Evolutionary conservation across 2,113 vertebrate genomes (phyloP).

Genomic region (Nibea albiflora): DNA sequence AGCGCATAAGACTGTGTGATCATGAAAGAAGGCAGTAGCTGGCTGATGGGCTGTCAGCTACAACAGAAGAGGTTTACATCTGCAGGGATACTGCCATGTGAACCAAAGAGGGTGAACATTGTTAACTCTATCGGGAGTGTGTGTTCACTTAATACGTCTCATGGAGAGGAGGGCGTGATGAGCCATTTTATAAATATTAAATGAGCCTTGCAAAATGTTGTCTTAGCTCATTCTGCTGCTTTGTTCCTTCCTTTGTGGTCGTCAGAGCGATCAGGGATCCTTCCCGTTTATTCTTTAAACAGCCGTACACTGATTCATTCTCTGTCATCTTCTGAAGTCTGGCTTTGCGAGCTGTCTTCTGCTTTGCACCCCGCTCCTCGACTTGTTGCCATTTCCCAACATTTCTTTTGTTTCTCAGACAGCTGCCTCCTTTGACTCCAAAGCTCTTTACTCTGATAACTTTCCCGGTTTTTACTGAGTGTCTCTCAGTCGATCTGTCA

Average conservation of each 20-base stretch:
- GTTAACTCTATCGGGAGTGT: constrained; percentile 8
- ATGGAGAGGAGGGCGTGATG: constrained; percentile 11
- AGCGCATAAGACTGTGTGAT: background rate
- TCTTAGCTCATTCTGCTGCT: constrained; percentile 27
- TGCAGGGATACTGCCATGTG: background rate
- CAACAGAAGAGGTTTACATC: constrained; percentile 2
- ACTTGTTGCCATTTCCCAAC: constrained; percentile 41
- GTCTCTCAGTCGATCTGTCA: constrained; percentile 18
- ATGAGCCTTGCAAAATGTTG: constrained; percentile 46
- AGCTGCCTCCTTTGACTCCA: constrained; percentile 33
- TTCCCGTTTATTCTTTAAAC: constrained; percentile 39
- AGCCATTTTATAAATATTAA: constrained; percentile 50
- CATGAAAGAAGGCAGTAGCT: background rate
- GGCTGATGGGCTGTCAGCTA: constrained; percentile 38
- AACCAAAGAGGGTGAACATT: constrained; percentile 9
- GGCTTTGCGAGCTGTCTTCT: constrained; percentile 34
- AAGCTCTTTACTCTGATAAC: constrained; percentile 47
- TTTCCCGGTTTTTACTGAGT: constrained; percentile 20
- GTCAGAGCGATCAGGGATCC: constrained; percentile 28
- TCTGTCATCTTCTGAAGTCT: constrained; percentile 46
- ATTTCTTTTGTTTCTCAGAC: constrained; percentile 34
- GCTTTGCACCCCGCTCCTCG: constrained; percentile 17
- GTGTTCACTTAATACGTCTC: constrained; percentile 9
- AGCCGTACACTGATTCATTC: constrained; percentile 20
- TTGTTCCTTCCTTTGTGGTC: constrained; percentile 31